A percentile compares a stretch with the other conserved stretches of the same genome.
Conservation (phyloP, 2,113 vertebrate species). For the Dryoscopus gambensis region DNA sequence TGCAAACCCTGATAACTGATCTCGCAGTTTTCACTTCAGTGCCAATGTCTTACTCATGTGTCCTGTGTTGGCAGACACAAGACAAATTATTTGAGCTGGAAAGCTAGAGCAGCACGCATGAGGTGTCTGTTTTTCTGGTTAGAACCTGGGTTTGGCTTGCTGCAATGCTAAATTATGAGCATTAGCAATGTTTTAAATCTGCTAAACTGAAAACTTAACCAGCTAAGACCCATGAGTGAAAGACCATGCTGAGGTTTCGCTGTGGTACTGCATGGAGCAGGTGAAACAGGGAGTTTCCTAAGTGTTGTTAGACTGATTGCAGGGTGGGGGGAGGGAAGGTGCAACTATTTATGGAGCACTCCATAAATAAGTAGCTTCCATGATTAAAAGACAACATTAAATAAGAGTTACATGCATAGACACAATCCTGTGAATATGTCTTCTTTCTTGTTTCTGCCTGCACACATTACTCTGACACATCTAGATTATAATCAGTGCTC, state of each 20-base stretch:
- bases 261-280: not conserved
- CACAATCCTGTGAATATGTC: not conserved
- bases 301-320: not conserved
- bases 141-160: slow-evolving; percentile 11
- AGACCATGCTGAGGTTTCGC: not conserved
- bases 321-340: not conserved
- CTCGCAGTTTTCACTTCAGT: not conserved
- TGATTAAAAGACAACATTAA: not conserved
- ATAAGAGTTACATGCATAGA: not conserved
- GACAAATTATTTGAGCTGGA: slow-evolving; percentile 18
- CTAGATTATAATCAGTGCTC: not conserved
- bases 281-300: not conserved
- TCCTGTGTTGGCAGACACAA: not conserved
- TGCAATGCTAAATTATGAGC: not conserved
- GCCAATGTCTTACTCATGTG: slow-evolving; percentile 24
- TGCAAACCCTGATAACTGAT: slow-evolving; percentile 8
- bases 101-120: not conserved
- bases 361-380: not conserved
- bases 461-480: not conserved
- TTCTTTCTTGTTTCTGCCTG: not conserved
- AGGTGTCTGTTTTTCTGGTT: slow-evolving; percentile 42
- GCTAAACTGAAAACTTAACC: not conserved
- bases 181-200: not conserved
- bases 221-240: not conserved
- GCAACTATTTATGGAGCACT: not conserved